Percentiles rank a stretch among this genome's conserved stretches.
Evolutionary conservation across 64 coral and sea anemone genomes (phyloP).

Genomic region (Montipora efflorescens): DNA sequence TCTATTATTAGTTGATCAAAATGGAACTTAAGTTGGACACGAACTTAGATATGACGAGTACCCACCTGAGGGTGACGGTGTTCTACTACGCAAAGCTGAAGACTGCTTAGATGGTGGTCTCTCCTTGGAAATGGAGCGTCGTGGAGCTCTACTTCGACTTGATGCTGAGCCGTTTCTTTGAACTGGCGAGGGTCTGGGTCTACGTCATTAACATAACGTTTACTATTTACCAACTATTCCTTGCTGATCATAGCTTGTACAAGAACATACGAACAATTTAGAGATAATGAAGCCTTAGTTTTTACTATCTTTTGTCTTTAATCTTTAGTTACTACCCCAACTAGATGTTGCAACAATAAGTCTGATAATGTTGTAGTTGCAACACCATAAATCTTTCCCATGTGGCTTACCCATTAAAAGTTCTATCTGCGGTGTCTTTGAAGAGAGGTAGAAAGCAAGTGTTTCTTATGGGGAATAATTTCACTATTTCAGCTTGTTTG

Average conservation of each 20-base stretch:
- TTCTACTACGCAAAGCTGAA: constrained; percentile 67
- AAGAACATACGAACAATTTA: neutral
- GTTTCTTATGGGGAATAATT: too few species aligned
- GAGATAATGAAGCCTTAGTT: too few species aligned
- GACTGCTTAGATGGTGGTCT: constrained; percentile 49
- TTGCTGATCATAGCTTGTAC: too few species aligned
- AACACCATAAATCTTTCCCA: neutral
- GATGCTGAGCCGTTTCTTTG: constrained; percentile 7
- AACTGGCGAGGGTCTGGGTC: constrained; percentile 48
- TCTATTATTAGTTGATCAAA: too few species aligned
- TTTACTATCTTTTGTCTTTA: too few species aligned
- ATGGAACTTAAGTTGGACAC: too few species aligned
- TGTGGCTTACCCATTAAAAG: neutral
- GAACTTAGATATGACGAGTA: neutral
- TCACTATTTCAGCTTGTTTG: too few species aligned
- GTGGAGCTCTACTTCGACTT: constrained; percentile 19
- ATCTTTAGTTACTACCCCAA: too few species aligned
- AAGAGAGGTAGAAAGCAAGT: neutral
- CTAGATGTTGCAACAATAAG: too few species aligned
- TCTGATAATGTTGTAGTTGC: too few species aligned
- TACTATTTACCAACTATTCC: too few species aligned
- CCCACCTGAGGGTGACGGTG: constrained; percentile 81
- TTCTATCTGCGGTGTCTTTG: neutral
- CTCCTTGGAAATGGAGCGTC: constrained; percentile 84
- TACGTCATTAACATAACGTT: neutral